phyloP scores from a whole-genome alignment of 1,140 invertebrate species.

The Drosophila arawakana region DNA sequence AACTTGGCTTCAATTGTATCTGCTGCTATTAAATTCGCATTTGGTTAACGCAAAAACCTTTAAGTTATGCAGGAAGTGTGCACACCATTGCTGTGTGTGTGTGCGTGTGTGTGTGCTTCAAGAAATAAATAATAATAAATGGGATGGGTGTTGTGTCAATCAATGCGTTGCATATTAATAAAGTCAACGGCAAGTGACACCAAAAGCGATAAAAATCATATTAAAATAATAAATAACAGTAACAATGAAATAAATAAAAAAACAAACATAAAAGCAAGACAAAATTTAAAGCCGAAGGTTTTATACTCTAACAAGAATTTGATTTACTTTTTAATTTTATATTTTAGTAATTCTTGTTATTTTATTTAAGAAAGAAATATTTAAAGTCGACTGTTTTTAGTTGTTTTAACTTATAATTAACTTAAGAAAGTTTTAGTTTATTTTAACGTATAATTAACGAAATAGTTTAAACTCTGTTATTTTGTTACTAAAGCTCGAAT shows the following conservation, averaged over 20 bases:
- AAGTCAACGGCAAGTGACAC: constrained; percentile 40
- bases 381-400: too few species aligned
- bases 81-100: constrained; percentile 18
- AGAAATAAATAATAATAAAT: too few species aligned
- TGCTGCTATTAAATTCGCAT: constrained; percentile 16
- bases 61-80: constrained; percentile 29
- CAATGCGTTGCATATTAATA: constrained; percentile 48
- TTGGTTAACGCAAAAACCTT: constrained; percentile 20
- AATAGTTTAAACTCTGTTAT: too few species aligned
- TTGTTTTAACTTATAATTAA: too few species aligned
- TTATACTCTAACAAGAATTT: neutral
- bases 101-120: too few species aligned
- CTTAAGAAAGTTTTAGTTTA: too few species aligned
- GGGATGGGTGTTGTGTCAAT: constrained; percentile 40
- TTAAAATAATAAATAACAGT: constrained; percentile 17
- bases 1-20: neutral
- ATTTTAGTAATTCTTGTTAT: too few species aligned
- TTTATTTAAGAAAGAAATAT: too few species aligned
- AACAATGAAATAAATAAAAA: neutral
- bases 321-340: too few species aligned
- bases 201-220: constrained; percentile 54
- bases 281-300: neutral
- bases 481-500: too few species aligned
- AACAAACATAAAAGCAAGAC: neutral
- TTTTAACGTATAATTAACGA: too few species aligned